Conservation (phyloP, 1,140 invertebrate species). For the Megalonaias nervosa region DNA sequence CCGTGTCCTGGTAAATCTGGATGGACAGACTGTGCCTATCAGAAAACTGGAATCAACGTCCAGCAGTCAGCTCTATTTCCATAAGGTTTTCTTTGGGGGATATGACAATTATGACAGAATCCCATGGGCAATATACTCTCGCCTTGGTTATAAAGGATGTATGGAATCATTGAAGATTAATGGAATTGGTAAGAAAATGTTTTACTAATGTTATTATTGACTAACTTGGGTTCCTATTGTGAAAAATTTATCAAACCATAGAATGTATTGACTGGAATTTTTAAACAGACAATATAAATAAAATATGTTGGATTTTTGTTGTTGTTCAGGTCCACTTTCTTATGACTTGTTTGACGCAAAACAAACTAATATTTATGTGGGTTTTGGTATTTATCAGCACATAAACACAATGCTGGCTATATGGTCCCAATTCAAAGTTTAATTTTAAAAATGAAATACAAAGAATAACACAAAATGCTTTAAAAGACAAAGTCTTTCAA, state of each 20-base stretch:
- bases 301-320: too few relatives aligned
- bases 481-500: too few relatives aligned
- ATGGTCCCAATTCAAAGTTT: too few relatives aligned
- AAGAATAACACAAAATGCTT: too few relatives aligned
- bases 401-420: too few relatives aligned
- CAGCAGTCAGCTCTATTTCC: conserved; percentile 33
- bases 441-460: too few relatives aligned
- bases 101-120: conserved; percentile 32
- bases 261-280: too few relatives aligned
- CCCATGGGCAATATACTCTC: conserved; percentile 61
- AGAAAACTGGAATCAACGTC: conserved; percentile 21
- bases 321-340: too few relatives aligned
- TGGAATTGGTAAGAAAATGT: conserved; percentile 11
- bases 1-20: not conserved
- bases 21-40: conserved; percentile 34
- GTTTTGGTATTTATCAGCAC: too few relatives aligned
- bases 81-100: conserved; percentile 19
- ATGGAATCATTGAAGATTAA: conserved; percentile 53
- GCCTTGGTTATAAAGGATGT: conserved; percentile 60
- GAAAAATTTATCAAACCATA: not conserved
- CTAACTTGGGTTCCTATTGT: not conserved
- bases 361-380: too few relatives aligned
- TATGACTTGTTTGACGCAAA: too few relatives aligned
- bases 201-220: not conserved
- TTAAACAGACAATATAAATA: too few relatives aligned